Evolutionary conservation across 2,797 vertebrate genomes (phyloP), one percentile per base, ranked within the genome.

Genomic region (Esox masquinongy): DNA sequence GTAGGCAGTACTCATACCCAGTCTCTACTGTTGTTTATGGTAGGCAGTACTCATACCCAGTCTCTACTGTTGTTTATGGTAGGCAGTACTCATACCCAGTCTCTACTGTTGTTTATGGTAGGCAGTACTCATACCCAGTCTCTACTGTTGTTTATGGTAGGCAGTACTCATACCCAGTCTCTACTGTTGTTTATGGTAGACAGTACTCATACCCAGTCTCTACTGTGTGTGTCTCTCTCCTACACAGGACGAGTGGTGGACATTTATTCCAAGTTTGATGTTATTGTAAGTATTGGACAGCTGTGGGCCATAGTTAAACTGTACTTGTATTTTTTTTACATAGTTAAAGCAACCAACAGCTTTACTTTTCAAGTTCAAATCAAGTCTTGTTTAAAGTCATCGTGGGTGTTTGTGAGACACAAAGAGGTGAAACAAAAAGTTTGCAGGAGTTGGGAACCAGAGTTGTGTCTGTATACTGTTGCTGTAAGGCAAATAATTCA

Each of bases 201-300:
- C 8, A 1, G 43, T 43, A 43, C 8, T 43, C 8, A 4, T 43
- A 43, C 36, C 36, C 36, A 39, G 36, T 7, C 3, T 43, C 43
- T 43, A 2, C 22, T 73, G 80, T 79, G 14, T 43, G 31, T 4
- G 31, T 4, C 26, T 16, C 68, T 82, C 59, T 92, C 69, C 80
- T 26, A 78, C 79, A 64, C 85, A 99, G 98, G 97, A 56, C 96
- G 94, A 59, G 97, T 98, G 82, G 96, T 98, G 83, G 98, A 99
- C 86, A 99, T 99, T 84, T 99, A 99, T 92, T 99, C 98, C 74
- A 99, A 99, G 85, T 99, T 99, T 83, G 97, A 99, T 16, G 97
- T 99, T 68, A 99, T 99, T 81, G 97, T 99, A 94, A 98, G 98
- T 99, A 81, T 77, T 34, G 19, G 15, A 19, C 17, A 22, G 14